Evolutionary conservation across 92 coral and sea anemone species (phyloP).

Genomic region (Phenganax subtilis): DNA sequence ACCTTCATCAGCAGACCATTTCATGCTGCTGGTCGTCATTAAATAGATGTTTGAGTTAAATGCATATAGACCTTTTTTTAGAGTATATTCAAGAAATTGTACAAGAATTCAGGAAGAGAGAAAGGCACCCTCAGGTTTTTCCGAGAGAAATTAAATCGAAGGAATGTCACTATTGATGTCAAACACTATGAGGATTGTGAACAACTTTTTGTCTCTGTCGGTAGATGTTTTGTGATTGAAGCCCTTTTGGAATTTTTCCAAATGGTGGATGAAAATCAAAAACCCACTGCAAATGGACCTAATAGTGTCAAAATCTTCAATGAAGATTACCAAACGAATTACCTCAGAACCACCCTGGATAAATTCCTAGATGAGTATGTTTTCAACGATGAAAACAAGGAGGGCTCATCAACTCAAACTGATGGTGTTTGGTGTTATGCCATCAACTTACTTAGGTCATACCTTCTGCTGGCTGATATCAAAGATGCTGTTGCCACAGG

Average conservation of each 20-base stretch:
- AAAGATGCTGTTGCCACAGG: conserved; percentile 12
- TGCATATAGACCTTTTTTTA: no score
- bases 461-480: neutral
- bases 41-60: no score
- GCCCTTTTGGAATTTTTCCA: neutral
- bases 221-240: neutral
- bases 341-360: neutral
- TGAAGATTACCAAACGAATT: neutral
- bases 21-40: no score
- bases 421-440: conserved; percentile 13
- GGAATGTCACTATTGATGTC: conserved; percentile 20
- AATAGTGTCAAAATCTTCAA: neutral
- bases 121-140: no score
- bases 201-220: conserved; percentile 19
- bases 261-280: conserved; percentile 18
- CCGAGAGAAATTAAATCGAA: conserved; percentile 11
- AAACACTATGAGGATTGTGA: neutral
- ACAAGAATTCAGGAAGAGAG: no score
- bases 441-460: neutral
- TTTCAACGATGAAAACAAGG: neutral
- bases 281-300: neutral
- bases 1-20: no score
- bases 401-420: neutral
- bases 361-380: neutral
- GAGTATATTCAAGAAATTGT: no score